phyloP scores from a whole-genome alignment of 2,113 vertebrate genomes.

The Erpornis zantholeuca region DNA sequence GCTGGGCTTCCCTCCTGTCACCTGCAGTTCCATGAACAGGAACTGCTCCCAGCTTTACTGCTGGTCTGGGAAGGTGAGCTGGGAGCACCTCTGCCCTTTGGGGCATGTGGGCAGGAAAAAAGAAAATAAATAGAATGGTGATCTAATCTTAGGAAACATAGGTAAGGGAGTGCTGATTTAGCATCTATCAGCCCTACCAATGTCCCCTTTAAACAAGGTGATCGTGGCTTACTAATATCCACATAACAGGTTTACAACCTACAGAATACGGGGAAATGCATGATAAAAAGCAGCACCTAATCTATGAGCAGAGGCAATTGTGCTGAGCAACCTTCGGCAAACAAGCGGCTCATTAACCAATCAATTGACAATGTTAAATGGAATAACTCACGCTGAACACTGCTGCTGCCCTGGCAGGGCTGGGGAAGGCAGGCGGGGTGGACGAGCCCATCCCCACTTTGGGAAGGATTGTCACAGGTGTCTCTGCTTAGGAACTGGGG shows the following conservation, averaged over 20 bases:
- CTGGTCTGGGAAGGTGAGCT: neutral
- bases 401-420: neutral
- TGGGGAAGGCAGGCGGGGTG: neutral
- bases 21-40: neutral
- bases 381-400: neutral
- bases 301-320: neutral
- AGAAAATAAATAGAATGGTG: neutral
- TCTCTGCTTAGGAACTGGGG: neutral
- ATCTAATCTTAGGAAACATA: neutral
- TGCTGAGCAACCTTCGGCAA: slow-evolving; percentile 23
- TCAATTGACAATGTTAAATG: slow-evolving; percentile 7
- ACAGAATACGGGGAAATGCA: neutral
- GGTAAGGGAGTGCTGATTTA: neutral
- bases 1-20: neutral
- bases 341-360: slow-evolving; percentile 42
- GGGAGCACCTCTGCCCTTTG: neutral
- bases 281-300: neutral
- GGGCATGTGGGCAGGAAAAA: neutral
- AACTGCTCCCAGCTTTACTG: neutral
- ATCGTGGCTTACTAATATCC: neutral
- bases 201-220: neutral
- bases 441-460: fast-evolving
- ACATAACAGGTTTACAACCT: neutral
- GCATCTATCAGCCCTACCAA: neutral
- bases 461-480: neutral